Conservation (phyloP, 2,113 vertebrate species). For the Chaetorhynchus papuensis region DNA sequence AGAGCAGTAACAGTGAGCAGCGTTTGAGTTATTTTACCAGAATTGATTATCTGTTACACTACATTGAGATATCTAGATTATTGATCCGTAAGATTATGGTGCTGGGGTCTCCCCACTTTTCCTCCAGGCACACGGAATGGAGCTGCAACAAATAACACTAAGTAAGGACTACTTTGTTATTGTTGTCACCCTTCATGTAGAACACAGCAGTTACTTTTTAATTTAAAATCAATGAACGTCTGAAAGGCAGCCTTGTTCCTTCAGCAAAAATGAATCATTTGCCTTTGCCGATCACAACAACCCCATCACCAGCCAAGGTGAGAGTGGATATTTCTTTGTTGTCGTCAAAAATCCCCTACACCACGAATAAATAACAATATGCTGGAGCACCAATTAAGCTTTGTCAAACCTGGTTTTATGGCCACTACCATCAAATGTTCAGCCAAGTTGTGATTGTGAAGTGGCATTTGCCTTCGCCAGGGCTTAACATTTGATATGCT, state of each 20-base stretch:
- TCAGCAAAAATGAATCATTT: constrained; percentile 69
- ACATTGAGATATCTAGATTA: constrained; percentile 73
- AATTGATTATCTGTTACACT: constrained; percentile 69
- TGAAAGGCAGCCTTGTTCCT: constrained; percentile 69
- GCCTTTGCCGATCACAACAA: constrained; percentile 63
- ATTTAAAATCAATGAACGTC: constrained; percentile 77
- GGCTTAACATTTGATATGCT: not conserved
- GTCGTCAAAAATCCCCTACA: not conserved
- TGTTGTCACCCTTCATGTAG: constrained; percentile 75
- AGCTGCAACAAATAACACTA: constrained; percentile 66
- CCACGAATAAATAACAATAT: not conserved
- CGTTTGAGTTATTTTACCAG: constrained; percentile 63
- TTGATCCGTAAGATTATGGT: constrained; percentile 69
- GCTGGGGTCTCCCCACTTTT: constrained; percentile 20
- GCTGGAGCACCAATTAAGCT: not conserved
- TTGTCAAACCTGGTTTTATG: not conserved
- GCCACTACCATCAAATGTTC: not conserved
- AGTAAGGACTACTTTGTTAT: constrained; percentile 71
- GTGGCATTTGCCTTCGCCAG: not conserved
- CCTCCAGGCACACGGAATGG: constrained; percentile 14
- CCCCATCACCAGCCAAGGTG: constrained; percentile 57
- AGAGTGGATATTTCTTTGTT: not conserved
- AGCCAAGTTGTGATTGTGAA: not conserved
- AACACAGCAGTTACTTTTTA: constrained; percentile 76
- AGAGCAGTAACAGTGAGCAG: constrained; percentile 48